phyloP scores from a whole-genome alignment of 2,888 invertebrate genomes.

The Osmoderma eremita region DNA sequence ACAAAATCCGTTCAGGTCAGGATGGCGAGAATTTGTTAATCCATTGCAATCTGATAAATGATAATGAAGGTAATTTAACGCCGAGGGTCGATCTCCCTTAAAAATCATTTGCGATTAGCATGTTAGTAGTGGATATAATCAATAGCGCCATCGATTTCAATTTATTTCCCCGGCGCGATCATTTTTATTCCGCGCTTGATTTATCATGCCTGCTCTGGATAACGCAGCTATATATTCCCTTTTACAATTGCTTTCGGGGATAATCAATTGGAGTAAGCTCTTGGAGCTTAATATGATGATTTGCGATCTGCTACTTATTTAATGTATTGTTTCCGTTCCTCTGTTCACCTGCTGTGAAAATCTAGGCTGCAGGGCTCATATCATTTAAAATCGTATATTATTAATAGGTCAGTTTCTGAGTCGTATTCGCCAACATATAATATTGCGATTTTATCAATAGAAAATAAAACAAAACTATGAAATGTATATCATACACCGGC shows the following conservation, averaged over 20 bases:
- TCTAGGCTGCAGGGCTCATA: neutral
- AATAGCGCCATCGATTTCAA: slow-evolving; percentile 57
- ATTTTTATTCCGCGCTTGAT: slow-evolving; percentile 59
- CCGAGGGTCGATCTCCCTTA: slow-evolving; percentile 26
- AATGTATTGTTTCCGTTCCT: slow-evolving; percentile 40
- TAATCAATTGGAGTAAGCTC: slow-evolving; percentile 53
- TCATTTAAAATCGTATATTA: neutral
- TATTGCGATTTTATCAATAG: no score
- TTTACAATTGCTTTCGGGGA: slow-evolving; percentile 57
- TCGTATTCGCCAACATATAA: no score
- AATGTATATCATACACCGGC: no score
- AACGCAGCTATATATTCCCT: slow-evolving; percentile 57
- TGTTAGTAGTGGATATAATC: slow-evolving; percentile 56
- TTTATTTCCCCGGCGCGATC: slow-evolving; percentile 58
- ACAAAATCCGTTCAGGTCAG: neutral
- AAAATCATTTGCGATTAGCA: slow-evolving; percentile 49
- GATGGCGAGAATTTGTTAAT: slow-evolving; percentile 1
- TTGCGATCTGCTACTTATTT: slow-evolving; percentile 48
- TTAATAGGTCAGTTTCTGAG: no score
- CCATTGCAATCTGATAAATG: slow-evolving; percentile 35
- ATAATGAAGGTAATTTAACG: slow-evolving; percentile 37
- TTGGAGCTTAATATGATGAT: slow-evolving; percentile 52
- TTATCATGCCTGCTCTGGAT: slow-evolving; percentile 58
- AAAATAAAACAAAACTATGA: no score
- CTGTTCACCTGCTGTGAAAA: slow-evolving; percentile 5